A percentile compares a stretch with the other conserved stretches of the same genome.
Conservation (phyloP, 2,797 vertebrate species). For the Diplodus puntazzo region DNA sequence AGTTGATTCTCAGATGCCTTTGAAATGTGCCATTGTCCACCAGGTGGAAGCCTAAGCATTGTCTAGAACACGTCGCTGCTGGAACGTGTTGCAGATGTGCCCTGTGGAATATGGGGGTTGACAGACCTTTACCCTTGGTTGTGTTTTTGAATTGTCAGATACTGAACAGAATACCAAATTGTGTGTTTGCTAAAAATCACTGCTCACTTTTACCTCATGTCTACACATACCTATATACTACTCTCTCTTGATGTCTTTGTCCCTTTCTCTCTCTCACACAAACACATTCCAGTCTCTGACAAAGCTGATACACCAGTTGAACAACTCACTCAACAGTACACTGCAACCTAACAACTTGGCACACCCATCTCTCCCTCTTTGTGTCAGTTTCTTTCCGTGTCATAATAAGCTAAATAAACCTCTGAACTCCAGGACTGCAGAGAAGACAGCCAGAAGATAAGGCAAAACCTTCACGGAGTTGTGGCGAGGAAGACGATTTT, state of each 20-base stretch:
- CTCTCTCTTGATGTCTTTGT: not conserved
- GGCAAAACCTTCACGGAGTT: not conserved
- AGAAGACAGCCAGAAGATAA: conserved; percentile 3
- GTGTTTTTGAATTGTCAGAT: not conserved
- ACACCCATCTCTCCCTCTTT: conserved; percentile 30
- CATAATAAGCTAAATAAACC: conserved; percentile 23
- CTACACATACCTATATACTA: not conserved
- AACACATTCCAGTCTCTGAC: conserved; percentile 1
- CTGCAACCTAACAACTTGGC: conserved; percentile 11
- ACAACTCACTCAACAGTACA: conserved; percentile 24
- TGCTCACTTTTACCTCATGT: not conserved
- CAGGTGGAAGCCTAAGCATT: too few species aligned
- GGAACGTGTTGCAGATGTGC: too few species aligned
- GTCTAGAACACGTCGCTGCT: too few species aligned
- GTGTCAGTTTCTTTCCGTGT: not conserved
- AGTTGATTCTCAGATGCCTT: too few species aligned
- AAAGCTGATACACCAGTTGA: conserved; percentile 62
- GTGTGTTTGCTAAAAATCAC: not conserved
- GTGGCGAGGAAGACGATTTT: conserved; percentile 4
- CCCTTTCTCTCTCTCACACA: not conserved
- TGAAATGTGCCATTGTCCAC: not conserved
- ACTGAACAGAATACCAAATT: not conserved
- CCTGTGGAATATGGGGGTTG: too few species aligned
- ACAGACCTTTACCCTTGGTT: too few species aligned
- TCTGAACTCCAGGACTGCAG: conserved; percentile 1